Percentiles rank a stretch among this genome's conserved stretches.
Evolutionary conservation across 2,797 vertebrate genomes (phyloP).

Genomic region (Scolopax rusticola): DNA sequence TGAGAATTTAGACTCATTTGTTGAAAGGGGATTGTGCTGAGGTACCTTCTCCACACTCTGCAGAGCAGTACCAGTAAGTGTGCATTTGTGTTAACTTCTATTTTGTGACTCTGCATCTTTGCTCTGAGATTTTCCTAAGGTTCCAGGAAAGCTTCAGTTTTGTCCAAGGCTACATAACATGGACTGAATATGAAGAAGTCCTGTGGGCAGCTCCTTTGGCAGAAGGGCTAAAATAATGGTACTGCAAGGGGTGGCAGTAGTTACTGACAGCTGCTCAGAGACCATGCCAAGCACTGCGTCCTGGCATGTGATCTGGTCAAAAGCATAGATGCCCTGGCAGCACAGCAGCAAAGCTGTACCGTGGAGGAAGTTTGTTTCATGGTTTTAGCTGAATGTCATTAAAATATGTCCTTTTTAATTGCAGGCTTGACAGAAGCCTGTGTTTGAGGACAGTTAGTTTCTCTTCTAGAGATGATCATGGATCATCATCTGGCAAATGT

Average conservation of each 20-base stretch:
- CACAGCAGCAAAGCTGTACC: neutral
- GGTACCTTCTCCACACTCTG: neutral
- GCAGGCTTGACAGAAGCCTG: neutral
- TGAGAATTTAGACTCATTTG: neutral
- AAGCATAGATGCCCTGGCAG: neutral
- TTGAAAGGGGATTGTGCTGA: neutral
- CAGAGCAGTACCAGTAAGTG: neutral
- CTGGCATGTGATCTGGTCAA: fast-evolving
- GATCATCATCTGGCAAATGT: neutral
- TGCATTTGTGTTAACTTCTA: neutral
- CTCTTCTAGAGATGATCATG: neutral
- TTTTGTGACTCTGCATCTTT: neutral
- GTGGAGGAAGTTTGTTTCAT: neutral
- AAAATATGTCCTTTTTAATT: neutral
- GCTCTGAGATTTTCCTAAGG: neutral
- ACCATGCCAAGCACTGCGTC: neutral
- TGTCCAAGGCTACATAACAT: neutral
- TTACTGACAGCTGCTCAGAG: neutral
- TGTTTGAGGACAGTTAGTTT: neutral
- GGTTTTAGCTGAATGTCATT: neutral
- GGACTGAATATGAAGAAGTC: neutral
- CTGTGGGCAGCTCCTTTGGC: neutral
- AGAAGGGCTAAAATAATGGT: neutral
- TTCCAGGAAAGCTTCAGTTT: neutral
- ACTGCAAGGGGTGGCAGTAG: neutral